Evolutionary conservation across 2,888 invertebrate species (phyloP).

Genomic region (Thereva nobilitata): DNA sequence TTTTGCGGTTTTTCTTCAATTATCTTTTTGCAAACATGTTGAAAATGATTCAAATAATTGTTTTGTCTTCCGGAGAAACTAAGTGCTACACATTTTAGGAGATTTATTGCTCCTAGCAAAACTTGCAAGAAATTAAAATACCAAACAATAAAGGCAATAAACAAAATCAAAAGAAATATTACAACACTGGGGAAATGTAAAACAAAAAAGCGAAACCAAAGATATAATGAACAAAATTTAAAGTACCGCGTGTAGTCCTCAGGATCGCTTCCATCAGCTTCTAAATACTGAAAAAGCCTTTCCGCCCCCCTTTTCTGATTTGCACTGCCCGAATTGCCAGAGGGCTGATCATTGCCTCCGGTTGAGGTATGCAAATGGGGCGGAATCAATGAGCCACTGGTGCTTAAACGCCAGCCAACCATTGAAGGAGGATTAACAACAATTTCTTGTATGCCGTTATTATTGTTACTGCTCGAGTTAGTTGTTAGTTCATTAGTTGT

Average conservation of each 20-base stretch:
- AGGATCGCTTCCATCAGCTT: conserved; percentile 73
- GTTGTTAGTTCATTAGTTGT: conserved; percentile 52
- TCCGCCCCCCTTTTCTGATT: conserved; percentile 66
- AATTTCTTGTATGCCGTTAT: conserved; percentile 53
- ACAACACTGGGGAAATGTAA: conserved; percentile 46
- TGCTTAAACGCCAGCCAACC: conserved; percentile 58
- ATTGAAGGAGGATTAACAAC: conserved; percentile 57
- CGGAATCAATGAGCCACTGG: conserved; percentile 57
- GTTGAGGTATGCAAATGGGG: conserved; percentile 50
- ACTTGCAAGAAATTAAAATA: too few species aligned
- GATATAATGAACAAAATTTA: conserved; percentile 44
- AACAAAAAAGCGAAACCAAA: conserved; percentile 15
- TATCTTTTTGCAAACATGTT: too few species aligned
- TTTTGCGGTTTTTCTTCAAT: too few species aligned
- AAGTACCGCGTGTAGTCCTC: conserved; percentile 60
- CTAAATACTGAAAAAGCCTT: conserved; percentile 73
- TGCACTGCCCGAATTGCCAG: conserved; percentile 50
- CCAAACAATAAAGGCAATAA: too few species aligned
- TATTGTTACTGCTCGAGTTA: conserved; percentile 45
- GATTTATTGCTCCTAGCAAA: too few species aligned
- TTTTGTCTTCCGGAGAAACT: too few species aligned
- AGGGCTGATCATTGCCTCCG: conserved; percentile 47
- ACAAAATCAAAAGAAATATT: conserved; percentile 46
- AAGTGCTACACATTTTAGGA: too few species aligned
- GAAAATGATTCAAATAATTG: too few species aligned